Evolutionary conservation across 2,888 invertebrate species (phyloP).

Genomic region (Microdon myrmicae): DNA sequence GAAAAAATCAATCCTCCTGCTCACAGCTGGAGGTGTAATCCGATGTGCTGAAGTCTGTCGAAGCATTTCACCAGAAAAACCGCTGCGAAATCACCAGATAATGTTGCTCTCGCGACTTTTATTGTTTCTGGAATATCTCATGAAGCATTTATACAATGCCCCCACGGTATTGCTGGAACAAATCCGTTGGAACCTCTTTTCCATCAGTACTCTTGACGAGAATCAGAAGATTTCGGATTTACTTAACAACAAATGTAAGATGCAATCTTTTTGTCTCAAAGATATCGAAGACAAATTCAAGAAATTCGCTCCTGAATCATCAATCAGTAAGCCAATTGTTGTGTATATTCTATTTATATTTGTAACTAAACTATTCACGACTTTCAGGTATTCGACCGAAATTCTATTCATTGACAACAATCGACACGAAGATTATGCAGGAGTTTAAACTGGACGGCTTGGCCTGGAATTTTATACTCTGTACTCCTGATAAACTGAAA

Average conservation of each 20-base stretch:
- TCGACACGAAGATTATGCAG: slow-evolving; percentile 75
- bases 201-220: slow-evolving; percentile 71
- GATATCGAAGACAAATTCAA: slow-evolving; percentile 82
- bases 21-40: slow-evolving; percentile 80
- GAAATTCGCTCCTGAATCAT: slow-evolving; percentile 69
- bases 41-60: slow-evolving; percentile 75
- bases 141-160: slow-evolving; percentile 95
- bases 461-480: slow-evolving; percentile 93
- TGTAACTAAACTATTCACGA: slow-evolving; percentile 67
- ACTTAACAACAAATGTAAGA: slow-evolving; percentile 69
- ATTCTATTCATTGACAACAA: slow-evolving; percentile 88
- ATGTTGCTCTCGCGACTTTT: slow-evolving; percentile 85
- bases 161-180: slow-evolving; percentile 87
- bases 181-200: slow-evolving; percentile 86
- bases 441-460: slow-evolving; percentile 92
- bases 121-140: slow-evolving; percentile 90
- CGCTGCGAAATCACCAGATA: slow-evolving; percentile 73
- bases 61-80: slow-evolving; percentile 62
- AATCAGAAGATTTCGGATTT: slow-evolving; percentile 69
- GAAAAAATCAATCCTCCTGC: slow-evolving; percentile 90
- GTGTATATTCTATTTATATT: not conserved
- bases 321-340: slow-evolving; percentile 58
- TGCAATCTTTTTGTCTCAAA: slow-evolving; percentile 76
- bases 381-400: slow-evolving; percentile 80
- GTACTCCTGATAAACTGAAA: slow-evolving; percentile 89